Conservation (phyloP, 2,113 vertebrate species). For the Neodontobutis hainanensis region DNA sequence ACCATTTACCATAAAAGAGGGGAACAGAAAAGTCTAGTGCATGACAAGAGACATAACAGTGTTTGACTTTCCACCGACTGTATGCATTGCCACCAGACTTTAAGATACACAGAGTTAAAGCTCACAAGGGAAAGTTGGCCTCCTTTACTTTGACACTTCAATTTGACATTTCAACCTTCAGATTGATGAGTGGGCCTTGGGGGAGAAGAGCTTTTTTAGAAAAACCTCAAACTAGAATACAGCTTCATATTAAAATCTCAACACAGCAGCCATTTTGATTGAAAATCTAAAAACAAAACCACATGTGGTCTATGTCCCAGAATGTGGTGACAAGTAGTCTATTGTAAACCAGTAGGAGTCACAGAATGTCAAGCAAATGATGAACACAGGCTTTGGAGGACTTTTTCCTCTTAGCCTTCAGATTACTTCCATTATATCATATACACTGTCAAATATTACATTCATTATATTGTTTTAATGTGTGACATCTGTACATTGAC, state of each 20-base stretch:
- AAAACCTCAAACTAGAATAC: background rate
- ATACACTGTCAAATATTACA: no score
- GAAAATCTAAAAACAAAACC: conserved; percentile 28
- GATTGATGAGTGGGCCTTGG: background rate
- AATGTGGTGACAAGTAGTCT: conserved; percentile 24
- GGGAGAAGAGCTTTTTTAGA: background rate
- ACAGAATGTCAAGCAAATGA: background rate
- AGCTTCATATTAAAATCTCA: background rate
- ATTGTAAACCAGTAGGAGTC: conserved; percentile 16
- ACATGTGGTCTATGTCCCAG: conserved; percentile 2
- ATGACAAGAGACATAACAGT: conserved; percentile 11
- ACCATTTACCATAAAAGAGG: background rate
- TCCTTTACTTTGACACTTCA: conserved; percentile 16
- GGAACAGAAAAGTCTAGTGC: conserved; percentile 1
- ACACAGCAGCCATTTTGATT: conserved; percentile 7
- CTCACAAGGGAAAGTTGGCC: conserved; percentile 24
- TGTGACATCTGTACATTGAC: no score
- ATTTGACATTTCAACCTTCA: conserved; percentile 3
- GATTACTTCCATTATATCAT: no score
- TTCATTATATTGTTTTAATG: no score
- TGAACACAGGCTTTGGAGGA: no score
- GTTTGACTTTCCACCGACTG: conserved; percentile 15
- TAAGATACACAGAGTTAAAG: conserved; percentile 22
- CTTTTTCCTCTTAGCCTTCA: no score
- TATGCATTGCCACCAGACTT: conserved; percentile 11